Base-by-base conservation (phyloP, 2,888 invertebrate genomes). In the Myopa testacea region DNA sequence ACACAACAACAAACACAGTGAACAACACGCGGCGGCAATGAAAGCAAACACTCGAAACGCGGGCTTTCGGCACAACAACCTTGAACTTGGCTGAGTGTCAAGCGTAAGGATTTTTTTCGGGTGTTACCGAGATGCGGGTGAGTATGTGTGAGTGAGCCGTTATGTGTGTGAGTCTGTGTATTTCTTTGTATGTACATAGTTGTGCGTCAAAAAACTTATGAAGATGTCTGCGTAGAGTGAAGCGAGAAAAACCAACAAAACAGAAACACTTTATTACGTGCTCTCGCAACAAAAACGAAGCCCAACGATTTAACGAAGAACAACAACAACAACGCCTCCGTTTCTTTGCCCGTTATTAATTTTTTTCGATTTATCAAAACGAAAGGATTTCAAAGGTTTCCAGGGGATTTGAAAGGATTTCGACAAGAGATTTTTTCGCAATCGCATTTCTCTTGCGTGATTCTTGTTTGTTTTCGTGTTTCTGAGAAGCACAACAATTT, bases 21-120 rank as follows among this genome's bases (percentile, higher is more conserved):
- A 26, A 63, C 55, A 55, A n/a, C 55, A 55, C 55, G n/a, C 16
- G 8, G 10, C 55, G n/a, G 14, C 55, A 55, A n/a, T 10, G 55
- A 55, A n/a, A n/a, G 10, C 40, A 14, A 38, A 67, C 67, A 67
- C 16, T 14, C 55, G 26, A 38, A 37, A 16, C 14, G 70, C 70
- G 55, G 40, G 62, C 50, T 73, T 63, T 63, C 63, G 40, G 40
- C 63, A 16, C 40, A 73, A 52, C 75, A 78, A 78, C 78, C 78
- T 78, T 78, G 78, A 78, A 78, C 78, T 78, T 78, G 78, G 19
- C 76, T 34, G 52, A 50, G 70, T 68, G 60, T 73, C 73, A 73
- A 50, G 62, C 38, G 19, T 63, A 73, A 73, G 63, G 45, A 60
- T 73, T 62, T 62, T 60, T 38, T 10, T 62, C 60, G 58, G 60